These are phyloP conservation scores for Plagodis pulveraria DNA, from an alignment of 2,888 invertebrate species.

Conservation along the genomic window DNA sequence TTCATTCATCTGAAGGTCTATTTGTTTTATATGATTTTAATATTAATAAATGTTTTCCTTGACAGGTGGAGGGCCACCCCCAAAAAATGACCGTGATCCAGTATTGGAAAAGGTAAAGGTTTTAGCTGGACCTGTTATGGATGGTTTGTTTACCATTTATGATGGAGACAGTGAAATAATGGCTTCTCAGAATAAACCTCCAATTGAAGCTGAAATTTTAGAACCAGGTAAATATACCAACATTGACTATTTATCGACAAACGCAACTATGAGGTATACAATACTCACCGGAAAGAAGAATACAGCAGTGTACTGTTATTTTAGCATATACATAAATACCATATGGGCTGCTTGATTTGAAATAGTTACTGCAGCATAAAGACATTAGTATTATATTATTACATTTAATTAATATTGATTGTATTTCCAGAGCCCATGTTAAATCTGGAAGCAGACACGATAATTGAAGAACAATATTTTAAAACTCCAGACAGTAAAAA, in stretches of 20 bases:
- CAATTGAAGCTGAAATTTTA: neutral
- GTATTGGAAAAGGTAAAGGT: neutral
- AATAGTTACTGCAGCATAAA: too few species aligned
- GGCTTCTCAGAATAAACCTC: neutral
- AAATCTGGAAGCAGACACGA: neutral
- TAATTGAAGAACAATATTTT: neutral
- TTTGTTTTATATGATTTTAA: too few species aligned
- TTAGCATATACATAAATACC: too few species aligned
- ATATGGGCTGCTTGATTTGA: too few species aligned
- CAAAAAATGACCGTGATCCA: neutral
- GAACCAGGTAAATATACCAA: neutral
- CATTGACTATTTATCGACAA: too few species aligned
- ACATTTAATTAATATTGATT: too few species aligned
- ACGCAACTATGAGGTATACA: too few species aligned
- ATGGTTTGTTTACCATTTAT: neutral
- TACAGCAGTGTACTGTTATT: too few species aligned
- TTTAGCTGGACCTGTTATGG: neutral
- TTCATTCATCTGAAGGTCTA: too few species aligned
- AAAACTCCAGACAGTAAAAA: neutral
- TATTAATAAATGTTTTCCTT: too few species aligned
- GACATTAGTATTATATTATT: too few species aligned
- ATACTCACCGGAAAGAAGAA: too few species aligned
- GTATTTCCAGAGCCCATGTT: neutral
- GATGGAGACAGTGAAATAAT: neutral
- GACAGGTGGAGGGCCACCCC: neutral